Evolutionary conservation across 2,113 vertebrate genomes (phyloP).

Genomic region (Rhegmatorhina hoffmannsi): DNA sequence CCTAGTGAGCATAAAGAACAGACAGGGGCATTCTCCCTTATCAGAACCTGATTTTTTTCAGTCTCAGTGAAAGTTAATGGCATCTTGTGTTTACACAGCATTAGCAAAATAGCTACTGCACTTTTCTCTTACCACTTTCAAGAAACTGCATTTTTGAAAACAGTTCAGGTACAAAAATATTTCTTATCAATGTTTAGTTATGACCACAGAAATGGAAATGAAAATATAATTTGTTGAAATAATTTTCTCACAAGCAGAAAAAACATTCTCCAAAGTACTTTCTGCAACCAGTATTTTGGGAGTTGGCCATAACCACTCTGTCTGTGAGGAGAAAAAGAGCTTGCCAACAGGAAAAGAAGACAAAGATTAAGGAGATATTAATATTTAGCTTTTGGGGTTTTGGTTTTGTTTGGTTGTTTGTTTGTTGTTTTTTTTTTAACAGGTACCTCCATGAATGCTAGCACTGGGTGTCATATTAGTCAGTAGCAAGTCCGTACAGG

Average conservation of each 20-base stretch:
- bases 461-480: fast-evolving
- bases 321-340: neutral
- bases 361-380: neutral
- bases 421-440: neutral
- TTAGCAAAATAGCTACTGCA: neutral
- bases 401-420: too few species aligned
- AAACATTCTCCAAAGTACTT: neutral
- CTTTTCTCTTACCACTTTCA: neutral
- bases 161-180: neutral
- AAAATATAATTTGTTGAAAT: neutral
- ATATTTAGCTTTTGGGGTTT: neutral
- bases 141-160: neutral
- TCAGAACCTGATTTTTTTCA: neutral
- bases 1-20: neutral
- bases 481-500: neutral
- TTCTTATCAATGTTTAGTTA: neutral
- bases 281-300: neutral
- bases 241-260: neutral
- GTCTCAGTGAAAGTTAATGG: neutral
- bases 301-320: neutral
- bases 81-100: neutral
- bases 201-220: neutral
- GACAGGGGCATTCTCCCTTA: neutral
- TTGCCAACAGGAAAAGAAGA: neutral
- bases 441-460: neutral